Conservation (phyloP, 1,140 invertebrate species). For the Drosophila jambulina region DNA sequence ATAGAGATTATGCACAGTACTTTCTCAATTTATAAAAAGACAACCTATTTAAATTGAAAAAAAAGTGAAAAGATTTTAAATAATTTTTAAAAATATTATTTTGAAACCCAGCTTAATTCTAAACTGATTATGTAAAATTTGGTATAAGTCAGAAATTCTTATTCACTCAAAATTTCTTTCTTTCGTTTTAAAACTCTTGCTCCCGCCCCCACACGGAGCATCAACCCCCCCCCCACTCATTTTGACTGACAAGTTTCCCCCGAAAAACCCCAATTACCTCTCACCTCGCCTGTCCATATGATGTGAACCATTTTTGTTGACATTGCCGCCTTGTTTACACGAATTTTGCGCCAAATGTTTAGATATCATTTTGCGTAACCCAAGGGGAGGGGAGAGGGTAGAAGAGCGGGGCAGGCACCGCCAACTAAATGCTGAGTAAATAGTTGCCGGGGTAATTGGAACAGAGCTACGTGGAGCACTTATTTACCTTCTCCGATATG, state of each 20-base stretch:
- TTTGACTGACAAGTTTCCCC: constrained; percentile 40
- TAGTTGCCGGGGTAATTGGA: constrained; percentile 76
- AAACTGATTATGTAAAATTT: background rate
- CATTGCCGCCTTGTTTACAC: constrained; percentile 70
- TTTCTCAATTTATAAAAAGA: background rate
- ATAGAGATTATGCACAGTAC: no score
- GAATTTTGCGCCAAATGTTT: constrained; percentile 55
- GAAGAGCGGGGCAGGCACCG: constrained; percentile 12
- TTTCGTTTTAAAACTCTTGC: background rate
- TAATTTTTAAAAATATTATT: no score
- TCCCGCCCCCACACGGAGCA: background rate
- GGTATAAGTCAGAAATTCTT: background rate
- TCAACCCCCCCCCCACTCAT: constrained; percentile 18
- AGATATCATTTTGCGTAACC: constrained; percentile 68
- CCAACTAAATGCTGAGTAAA: constrained; percentile 67
- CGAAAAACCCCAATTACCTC: constrained; percentile 21
- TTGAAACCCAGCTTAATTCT: background rate
- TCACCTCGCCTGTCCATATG: constrained; percentile 37
- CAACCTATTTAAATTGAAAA: background rate
- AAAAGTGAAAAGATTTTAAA: no score
- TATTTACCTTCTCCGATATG: constrained; percentile 65
- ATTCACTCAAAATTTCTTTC: no score
- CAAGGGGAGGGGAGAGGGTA: background rate
- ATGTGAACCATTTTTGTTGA: constrained; percentile 66
- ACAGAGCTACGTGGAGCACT: constrained; percentile 46